Evolutionary conservation across 1,140 invertebrate genomes (phyloP).

Genomic region (Pseudoatta argentina): DNA sequence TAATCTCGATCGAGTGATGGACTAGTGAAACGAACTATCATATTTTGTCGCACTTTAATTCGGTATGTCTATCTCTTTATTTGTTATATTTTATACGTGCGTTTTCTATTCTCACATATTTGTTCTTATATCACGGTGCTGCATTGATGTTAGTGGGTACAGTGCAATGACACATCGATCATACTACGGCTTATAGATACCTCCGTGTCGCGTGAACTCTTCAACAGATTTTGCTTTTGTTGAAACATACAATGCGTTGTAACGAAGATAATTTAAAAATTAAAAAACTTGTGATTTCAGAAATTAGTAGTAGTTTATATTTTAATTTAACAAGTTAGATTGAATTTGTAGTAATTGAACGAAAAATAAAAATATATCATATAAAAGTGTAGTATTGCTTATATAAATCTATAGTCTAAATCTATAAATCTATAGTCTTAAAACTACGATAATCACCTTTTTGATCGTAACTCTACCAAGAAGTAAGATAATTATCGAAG

Average conservation of each 20-base stretch:
- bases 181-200: constrained; percentile 24
- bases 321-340: not conserved
- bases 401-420: not conserved
- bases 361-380: not conserved
- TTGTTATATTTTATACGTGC: not conserved
- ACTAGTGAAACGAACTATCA: constrained; percentile 4
- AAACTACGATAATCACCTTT: constrained; percentile 20
- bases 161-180: constrained; percentile 75
- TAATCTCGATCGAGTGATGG: not conserved
- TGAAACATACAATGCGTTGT: not conserved
- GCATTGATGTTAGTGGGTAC: constrained; percentile 65
- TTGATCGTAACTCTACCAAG: not conserved
- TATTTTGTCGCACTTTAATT: not conserved
- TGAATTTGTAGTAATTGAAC: not conserved
- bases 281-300: not conserved
- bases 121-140: not conserved
- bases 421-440: not conserved
- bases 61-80: not conserved
- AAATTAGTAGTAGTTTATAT: not conserved
- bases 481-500: constrained; percentile 1
- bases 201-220: not conserved
- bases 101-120: constrained; percentile 54
- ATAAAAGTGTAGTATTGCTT: not conserved
- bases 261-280: not conserved
- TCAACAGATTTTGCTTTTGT: constrained; percentile 4